These are phyloP conservation scores for Monomorium pharaonis DNA, from an alignment of 1,140 invertebrate genomes.

Conservation along the genomic window DNA sequence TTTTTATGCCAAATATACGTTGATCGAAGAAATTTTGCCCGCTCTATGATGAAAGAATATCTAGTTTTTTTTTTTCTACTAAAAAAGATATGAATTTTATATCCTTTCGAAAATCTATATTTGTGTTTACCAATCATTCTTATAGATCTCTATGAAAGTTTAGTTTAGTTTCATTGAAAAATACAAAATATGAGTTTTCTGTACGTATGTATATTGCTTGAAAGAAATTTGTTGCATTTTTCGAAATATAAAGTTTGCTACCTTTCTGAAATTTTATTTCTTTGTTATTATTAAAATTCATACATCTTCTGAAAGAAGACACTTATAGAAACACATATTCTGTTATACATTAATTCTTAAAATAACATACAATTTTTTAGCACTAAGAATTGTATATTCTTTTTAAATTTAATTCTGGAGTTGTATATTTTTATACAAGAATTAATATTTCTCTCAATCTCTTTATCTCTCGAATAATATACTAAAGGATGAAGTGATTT, in stretches of 20 bases:
- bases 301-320: background rate
- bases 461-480: background rate
- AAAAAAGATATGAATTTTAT: background rate
- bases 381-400: background rate
- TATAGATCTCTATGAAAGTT: background rate
- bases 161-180: background rate
- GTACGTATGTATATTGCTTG: background rate
- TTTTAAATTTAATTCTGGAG: background rate
- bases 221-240: background rate
- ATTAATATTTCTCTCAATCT: background rate
- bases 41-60: background rate
- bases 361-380: background rate
- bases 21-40: background rate
- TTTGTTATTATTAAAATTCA: background rate
- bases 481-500: background rate
- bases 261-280: background rate
- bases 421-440: background rate
- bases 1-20: constrained; percentile 1
- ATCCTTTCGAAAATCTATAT: background rate
- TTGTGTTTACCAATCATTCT: background rate
- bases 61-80: background rate
- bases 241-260: background rate
- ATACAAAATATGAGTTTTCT: background rate
- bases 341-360: background rate
- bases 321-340: background rate